These are phyloP conservation scores for Ashinkailepas kermadecensis DNA, from an alignment of 2,888 invertebrate genomes.

Conservation along the genomic window DNA sequence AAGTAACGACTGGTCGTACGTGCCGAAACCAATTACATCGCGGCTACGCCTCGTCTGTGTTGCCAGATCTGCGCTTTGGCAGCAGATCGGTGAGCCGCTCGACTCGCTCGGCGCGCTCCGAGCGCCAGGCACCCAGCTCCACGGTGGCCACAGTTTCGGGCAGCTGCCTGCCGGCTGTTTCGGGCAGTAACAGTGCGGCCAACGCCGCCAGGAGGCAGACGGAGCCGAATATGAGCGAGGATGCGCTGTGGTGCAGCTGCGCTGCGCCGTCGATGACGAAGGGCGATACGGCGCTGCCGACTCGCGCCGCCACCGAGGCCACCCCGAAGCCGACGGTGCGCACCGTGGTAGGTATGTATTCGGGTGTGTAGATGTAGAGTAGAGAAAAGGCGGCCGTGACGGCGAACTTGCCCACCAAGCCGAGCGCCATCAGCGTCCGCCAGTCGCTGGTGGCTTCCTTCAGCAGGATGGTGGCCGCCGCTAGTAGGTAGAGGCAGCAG, in stretches of 20 bases:
- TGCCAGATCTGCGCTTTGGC: constrained; percentile 35
- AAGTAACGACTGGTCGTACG: too few species aligned
- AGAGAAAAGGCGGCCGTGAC: constrained; percentile 59
- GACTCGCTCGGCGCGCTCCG: constrained; percentile 41
- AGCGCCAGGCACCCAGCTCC: constrained; percentile 45
- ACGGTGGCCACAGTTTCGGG: constrained; percentile 76
- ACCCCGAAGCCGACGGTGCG: constrained; percentile 78
- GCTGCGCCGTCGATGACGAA: constrained; percentile 59
- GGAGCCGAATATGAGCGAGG: constrained; percentile 56
- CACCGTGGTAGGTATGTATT: constrained; percentile 83
- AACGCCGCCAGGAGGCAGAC: constrained; percentile 60
- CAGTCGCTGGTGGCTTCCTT: constrained; percentile 62
- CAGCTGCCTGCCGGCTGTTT: constrained; percentile 64
- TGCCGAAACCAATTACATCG: too few species aligned
- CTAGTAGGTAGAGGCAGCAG: constrained; percentile 27
- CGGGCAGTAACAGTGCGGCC: constrained; percentile 62
- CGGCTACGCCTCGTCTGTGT: too few species aligned
- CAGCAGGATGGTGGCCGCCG: constrained; percentile 45
- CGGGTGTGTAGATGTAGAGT: constrained; percentile 75
- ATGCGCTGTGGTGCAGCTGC: constrained; percentile 25
- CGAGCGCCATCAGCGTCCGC: constrained; percentile 68
- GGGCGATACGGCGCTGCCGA: constrained; percentile 79
- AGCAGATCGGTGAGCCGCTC: constrained; percentile 52
- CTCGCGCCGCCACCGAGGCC: constrained; percentile 72
- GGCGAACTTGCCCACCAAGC: background rate